These are phyloP conservation scores for Lateolabrax maculatus DNA, from an alignment of 2,797 vertebrate species.

Conservation along the genomic window DNA sequence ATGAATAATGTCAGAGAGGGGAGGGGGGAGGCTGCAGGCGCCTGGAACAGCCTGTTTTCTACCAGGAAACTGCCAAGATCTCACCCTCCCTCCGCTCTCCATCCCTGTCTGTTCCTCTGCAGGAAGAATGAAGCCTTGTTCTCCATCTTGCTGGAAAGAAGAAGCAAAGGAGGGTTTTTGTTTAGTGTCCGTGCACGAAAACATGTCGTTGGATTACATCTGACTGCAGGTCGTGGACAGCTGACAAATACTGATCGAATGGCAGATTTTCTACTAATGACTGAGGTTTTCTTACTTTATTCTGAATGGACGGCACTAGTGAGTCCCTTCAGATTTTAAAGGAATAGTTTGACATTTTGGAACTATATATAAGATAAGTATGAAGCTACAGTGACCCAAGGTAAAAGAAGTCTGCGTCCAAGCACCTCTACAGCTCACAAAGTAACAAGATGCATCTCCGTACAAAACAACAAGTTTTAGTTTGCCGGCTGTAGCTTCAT, in stretches of 20 bases:
- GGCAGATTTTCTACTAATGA: neutral
- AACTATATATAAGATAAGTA: neutral
- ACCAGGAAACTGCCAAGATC: neutral
- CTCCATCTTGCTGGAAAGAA: neutral
- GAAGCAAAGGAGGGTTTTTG: neutral
- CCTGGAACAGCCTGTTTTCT: constrained; percentile 5
- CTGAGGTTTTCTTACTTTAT: too few relatives aligned
- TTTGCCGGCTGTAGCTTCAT: neutral
- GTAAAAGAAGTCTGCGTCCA: too few relatives aligned
- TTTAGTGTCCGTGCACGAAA: neutral
- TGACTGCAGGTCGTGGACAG: neutral
- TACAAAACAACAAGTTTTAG: too few relatives aligned
- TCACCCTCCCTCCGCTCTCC: constrained; percentile 3
- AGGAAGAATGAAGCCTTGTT: constrained; percentile 20
- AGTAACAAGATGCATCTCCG: neutral
- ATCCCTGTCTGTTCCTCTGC: neutral
- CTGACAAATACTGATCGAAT: neutral
- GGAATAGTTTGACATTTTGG: neutral
- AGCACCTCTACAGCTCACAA: neutral
- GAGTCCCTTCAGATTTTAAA: neutral
- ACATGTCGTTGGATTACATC: too few relatives aligned
- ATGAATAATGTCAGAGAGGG: constrained; percentile 5
- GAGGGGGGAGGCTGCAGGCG: neutral
- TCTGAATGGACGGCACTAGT: neutral
- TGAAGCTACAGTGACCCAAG: neutral